Percentiles rank a stretch among this genome's conserved stretches.
Conservation (phyloP, 2,797 vertebrate species). For the Onychomys arenicola region DNA sequence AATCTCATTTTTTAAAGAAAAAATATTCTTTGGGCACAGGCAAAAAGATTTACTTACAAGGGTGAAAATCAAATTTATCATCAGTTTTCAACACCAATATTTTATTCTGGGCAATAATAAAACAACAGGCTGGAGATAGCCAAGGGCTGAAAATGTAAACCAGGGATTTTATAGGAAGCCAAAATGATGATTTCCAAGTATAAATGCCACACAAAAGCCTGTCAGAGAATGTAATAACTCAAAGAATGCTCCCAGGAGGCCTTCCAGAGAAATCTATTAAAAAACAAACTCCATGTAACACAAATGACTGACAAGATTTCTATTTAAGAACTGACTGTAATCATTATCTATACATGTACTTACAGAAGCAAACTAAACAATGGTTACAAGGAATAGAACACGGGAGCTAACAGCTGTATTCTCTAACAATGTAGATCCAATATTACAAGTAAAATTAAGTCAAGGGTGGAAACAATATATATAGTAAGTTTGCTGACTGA, state of each 20-base stretch:
- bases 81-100: conserved; percentile 24
- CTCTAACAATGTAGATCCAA: not conserved
- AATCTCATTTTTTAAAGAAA: not conserved
- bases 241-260: conserved; percentile 34
- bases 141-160: conserved; percentile 34
- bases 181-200: conserved; percentile 43
- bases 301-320: conserved; percentile 24
- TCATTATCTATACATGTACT: conserved; percentile 29
- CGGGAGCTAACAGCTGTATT: not conserved
- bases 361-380: conserved; percentile 37
- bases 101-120: conserved; percentile 54
- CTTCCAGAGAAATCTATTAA: conserved; percentile 13
- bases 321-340: not conserved
- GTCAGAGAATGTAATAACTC: conserved; percentile 26
- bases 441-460: conserved; percentile 19
- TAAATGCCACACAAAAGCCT: conserved; percentile 20
- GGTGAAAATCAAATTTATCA: conserved; percentile 20
- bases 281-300: conserved; percentile 45
- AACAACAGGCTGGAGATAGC: conserved; percentile 45
- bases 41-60: conserved; percentile 36
- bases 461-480: not conserved
- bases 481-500: conserved; percentile 3
- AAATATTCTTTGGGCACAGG: not conserved
- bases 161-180: conserved; percentile 43
- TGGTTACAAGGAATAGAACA: not conserved